Conservation (phyloP, 1,140 invertebrate species). For the Leguminivora glycinivorella region DNA sequence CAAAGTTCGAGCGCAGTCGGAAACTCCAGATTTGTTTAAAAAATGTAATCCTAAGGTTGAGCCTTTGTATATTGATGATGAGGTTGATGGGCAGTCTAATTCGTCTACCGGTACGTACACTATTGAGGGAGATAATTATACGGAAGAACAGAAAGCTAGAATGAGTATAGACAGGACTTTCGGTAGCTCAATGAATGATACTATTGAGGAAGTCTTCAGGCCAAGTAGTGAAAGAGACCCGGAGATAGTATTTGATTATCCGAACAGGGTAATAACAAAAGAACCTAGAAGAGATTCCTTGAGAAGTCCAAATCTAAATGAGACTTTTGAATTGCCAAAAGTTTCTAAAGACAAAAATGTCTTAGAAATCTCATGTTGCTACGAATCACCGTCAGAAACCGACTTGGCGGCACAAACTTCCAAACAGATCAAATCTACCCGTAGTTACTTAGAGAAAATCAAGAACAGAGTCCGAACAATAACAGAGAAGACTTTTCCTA, state of each 20-base stretch:
- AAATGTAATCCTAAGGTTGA: conserved; percentile 63
- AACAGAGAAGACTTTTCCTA: conserved; percentile 76
- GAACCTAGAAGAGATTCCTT: conserved; percentile 59
- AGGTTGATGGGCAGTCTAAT: conserved; percentile 64
- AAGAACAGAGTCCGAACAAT: conserved; percentile 80
- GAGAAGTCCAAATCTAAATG: conserved; percentile 43
- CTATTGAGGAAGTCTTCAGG: conserved; percentile 58
- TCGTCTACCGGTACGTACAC: conserved; percentile 92
- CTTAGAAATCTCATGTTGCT: conserved; percentile 81
- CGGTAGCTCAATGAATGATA: conserved; percentile 55
- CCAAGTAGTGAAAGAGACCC: conserved; percentile 53
- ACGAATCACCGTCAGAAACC: conserved; percentile 76
- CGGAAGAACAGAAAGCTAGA: conserved; percentile 91
- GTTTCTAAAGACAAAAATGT: conserved; percentile 79
- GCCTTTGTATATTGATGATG: conserved; percentile 68
- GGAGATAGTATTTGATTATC: conserved; percentile 66
- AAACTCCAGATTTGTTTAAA: conserved; percentile 69
- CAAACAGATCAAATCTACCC: conserved; percentile 75
- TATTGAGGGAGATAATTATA: conserved; percentile 89
- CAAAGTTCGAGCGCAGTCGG: conserved; percentile 59
- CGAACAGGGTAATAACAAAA: conserved; percentile 60
- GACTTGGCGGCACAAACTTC: conserved; percentile 70
- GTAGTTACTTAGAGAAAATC: conserved; percentile 80
- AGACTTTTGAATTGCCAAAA: conserved; percentile 59
- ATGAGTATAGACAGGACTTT: conserved; percentile 92